Base-by-base conservation (phyloP, 2,797 vertebrate species). In the Chelidonichthys spinosus region DNA sequence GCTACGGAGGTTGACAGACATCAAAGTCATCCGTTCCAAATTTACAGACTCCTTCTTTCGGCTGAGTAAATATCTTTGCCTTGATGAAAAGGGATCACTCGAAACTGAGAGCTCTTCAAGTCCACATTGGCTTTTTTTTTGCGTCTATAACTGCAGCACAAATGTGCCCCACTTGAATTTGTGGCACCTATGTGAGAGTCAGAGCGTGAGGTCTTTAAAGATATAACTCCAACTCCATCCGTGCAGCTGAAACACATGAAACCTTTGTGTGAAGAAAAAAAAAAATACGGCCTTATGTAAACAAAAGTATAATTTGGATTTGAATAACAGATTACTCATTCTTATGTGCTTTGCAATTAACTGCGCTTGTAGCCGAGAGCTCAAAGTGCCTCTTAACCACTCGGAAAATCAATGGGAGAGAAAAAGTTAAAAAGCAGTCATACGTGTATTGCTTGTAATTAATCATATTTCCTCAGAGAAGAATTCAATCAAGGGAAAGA, bases 361-460 rank as follows among this genome's bases (percentile, higher is more conserved):
- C 62, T 36, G 52, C 33, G 8, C 64, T 70, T 64, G 46, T 69
- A 47, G 77, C 53, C 4, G 42, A 73, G 60, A 72, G 61, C 79
- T 78, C 61, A 80, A 81, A 88, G 82, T 78, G 58, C 66, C 71
- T 76, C 39, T 49, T 82, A 80, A 71, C 61, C 63, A 64, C 52
- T 62, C 66, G 14, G 13, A 50, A 72, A 75, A 74, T 76, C 72
- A 78, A 74, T 58, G 46, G 10, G 3, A 33, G 14, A 15, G 43
- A 42, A 65, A 59, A 58, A 33, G 66, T 76, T 76, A 39, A 81
- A 68, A 81, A 47, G 60, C 42, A 77, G 67, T 47, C 71, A 43
- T 62, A 69, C 6, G 55, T 72, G 75, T 71, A 73, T 67, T 37
- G 25, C 67, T 70, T 47, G 59, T 47, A 72, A 74, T 84, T 82